Evolutionary conservation across 2,888 invertebrate genomes (phyloP).

Genomic region (Mimas tiliae): DNA sequence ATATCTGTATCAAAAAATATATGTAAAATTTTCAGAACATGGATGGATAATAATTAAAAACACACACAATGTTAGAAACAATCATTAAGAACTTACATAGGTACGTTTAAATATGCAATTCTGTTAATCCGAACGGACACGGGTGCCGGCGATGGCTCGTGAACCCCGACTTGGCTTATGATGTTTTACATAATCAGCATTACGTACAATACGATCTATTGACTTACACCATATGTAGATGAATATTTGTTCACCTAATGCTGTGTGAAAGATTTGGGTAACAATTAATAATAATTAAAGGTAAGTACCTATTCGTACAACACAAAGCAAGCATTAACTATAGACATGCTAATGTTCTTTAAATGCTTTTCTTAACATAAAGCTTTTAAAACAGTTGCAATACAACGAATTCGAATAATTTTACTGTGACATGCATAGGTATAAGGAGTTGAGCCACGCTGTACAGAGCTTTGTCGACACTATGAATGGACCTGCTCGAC

Average conservation of each 20-base stretch:
- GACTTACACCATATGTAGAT: neutral
- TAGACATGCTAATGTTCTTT: neutral
- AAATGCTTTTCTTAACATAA: no score
- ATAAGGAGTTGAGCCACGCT: no score
- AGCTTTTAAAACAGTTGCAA: no score
- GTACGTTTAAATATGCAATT: no score
- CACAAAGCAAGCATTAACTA: neutral
- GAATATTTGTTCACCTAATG: conserved; percentile 21
- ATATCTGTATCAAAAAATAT: no score
- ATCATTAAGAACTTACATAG: neutral
- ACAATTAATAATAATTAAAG: conserved; percentile 12
- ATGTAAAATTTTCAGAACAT: no score
- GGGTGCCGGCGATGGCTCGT: neutral
- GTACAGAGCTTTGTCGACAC: no score
- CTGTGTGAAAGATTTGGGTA: conserved; percentile 17
- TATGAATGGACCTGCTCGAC: no score
- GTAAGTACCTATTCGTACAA: neutral
- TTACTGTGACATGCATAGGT: no score
- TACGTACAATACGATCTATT: conserved; percentile 5
- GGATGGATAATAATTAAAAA: no score
- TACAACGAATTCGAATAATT: no score
- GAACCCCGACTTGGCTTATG: conserved; percentile 19
- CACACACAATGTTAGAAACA: no score
- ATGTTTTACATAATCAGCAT: neutral
- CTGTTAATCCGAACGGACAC: neutral